A percentile compares a stretch with the other conserved stretches of the same genome.
phyloP scores from a whole-genome alignment of 1,140 invertebrate species.

The Megalopta genalis region DNA sequence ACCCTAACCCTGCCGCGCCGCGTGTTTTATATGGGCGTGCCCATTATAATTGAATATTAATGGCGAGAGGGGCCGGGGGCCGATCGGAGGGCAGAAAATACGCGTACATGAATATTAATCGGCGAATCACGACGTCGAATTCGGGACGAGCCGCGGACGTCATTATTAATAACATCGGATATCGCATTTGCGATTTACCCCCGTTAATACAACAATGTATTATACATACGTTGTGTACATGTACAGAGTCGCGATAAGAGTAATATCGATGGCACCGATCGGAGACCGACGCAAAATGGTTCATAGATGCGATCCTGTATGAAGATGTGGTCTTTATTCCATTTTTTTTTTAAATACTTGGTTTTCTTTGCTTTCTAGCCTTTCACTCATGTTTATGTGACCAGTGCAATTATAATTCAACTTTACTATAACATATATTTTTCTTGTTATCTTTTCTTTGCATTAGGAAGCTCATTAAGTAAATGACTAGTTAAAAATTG shows the following conservation, averaged over 20 bases:
- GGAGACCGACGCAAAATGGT: neutral
- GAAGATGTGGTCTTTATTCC: too few relatives aligned
- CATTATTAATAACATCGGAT: slow-evolving; percentile 29
- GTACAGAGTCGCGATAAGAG: slow-evolving; percentile 2
- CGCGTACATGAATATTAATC: slow-evolving; percentile 31
- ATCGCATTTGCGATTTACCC: slow-evolving; percentile 1
- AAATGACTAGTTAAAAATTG: too few relatives aligned
- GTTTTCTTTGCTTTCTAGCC: too few relatives aligned
- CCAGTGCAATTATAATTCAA: too few relatives aligned
- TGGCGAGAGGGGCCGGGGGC: neutral
- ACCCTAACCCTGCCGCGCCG: neutral
- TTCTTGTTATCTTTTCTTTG: too few relatives aligned
- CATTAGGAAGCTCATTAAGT: too few relatives aligned
- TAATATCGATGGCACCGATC: slow-evolving; percentile 1
- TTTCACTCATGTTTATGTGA: too few relatives aligned
- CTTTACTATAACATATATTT: too few relatives aligned
- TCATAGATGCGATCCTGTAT: neutral
- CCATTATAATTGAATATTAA: slow-evolving; percentile 47
- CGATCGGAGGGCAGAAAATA: neutral
- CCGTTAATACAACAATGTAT: slow-evolving; percentile 1
- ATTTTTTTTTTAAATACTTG: too few relatives aligned
- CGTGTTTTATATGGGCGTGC: slow-evolving; percentile 1
- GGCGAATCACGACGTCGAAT: neutral
- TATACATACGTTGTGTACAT: too few relatives aligned
- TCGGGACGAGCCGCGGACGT: neutral